These are phyloP conservation scores for Heteropelma amictum DNA, from an alignment of 2,888 invertebrate species.

Conservation along the genomic window DNA sequence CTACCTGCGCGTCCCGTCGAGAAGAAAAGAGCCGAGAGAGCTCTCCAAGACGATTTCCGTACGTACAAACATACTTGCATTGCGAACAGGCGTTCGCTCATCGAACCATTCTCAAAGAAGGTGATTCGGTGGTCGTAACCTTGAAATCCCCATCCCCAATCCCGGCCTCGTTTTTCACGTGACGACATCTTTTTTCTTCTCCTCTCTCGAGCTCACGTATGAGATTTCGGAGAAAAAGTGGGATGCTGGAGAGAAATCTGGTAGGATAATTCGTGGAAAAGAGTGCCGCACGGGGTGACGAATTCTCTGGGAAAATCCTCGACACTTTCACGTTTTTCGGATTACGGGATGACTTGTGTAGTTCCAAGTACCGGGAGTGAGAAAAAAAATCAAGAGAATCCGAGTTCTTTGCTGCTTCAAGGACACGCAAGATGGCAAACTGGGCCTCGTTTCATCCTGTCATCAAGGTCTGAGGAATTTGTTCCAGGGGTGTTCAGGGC, in stretches of 20 bases:
- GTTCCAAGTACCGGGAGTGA: no score
- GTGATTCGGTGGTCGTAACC: conserved; percentile 13
- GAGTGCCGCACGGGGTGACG: neutral
- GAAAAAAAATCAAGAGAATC: no score
- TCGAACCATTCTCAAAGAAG: conserved; percentile 7
- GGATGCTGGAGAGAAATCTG: neutral
- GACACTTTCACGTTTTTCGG: neutral
- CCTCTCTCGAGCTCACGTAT: no score
- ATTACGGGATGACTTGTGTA: no score
- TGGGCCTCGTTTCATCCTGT: no score
- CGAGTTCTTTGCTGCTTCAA: no score
- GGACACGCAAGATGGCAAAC: no score
- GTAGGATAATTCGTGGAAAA: conserved; percentile 5
- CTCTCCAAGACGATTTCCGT: neutral
- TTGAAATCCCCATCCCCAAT: neutral
- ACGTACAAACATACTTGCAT: neutral
- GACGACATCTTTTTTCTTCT: conserved; percentile 11
- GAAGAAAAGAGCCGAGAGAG: conserved; percentile 18
- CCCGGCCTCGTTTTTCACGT: conserved; percentile 1
- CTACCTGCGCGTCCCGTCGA: conserved; percentile 26
- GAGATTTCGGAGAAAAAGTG: neutral
- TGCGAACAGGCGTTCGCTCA: neutral
- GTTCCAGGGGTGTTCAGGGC: no score
- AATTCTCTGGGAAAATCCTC: neutral
- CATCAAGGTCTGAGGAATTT: no score